A percentile compares a stretch with the other conserved stretches of the same genome.
phyloP scores from a whole-genome alignment of 2,113 vertebrate species.

The Herpailurus yagouaroundi region DNA sequence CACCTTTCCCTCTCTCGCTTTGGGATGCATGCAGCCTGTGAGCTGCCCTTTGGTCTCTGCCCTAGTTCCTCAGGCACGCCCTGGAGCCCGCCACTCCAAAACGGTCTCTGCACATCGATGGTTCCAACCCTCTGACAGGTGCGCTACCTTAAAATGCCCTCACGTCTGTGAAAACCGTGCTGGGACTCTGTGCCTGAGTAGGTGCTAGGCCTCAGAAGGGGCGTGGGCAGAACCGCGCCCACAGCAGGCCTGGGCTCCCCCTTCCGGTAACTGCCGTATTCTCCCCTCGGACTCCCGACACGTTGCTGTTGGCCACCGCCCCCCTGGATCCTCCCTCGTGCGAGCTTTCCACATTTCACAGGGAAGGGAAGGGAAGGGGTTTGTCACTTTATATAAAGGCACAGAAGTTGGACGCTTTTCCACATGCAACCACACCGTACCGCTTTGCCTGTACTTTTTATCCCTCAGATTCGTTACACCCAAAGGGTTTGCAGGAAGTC shows the following conservation, averaged over 20 bases:
- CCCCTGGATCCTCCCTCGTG: not conserved
- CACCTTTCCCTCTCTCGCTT: not conserved
- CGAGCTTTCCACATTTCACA: not conserved
- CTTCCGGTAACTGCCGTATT: not conserved
- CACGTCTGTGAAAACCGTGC: not conserved
- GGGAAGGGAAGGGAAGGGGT: not conserved
- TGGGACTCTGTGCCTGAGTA: not conserved
- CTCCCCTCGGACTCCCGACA: not conserved
- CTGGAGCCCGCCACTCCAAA: not conserved
- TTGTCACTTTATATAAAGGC: rapidly evolving
- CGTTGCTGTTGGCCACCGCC: not conserved
- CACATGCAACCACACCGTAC: too few relatives aligned
- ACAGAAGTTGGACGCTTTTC: not conserved
- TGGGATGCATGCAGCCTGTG: not conserved
- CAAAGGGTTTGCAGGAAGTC: not conserved
- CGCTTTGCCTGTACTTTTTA: not conserved
- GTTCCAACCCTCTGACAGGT: not conserved
- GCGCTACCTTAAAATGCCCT: not conserved
- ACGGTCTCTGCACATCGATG: not conserved
- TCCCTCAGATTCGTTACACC: not conserved
- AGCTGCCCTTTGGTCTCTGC: not conserved
- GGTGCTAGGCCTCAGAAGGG: not conserved
- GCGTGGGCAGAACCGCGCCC: not conserved
- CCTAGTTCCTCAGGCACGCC: not conserved
- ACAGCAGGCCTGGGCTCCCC: not conserved